Percentiles rank a stretch among this genome's conserved stretches.
Evolutionary conservation across 2,888 invertebrate genomes (phyloP).

Genomic region (Epirrhoe tristata): DNA sequence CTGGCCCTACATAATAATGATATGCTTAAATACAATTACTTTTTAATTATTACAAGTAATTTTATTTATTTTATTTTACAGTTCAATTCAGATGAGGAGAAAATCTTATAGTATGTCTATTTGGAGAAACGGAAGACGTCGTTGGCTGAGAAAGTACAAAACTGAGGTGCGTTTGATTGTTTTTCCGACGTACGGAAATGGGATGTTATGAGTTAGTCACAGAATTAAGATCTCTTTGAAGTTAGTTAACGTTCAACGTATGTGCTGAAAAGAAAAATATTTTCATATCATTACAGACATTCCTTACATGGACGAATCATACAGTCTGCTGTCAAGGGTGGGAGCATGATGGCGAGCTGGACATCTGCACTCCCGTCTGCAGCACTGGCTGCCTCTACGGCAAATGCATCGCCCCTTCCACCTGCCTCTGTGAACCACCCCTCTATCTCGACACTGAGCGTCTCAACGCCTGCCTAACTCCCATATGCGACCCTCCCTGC

Average conservation of each 20-base stretch:
- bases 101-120: constrained; percentile 52
- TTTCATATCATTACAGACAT: constrained; percentile 59
- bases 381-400: constrained; percentile 78
- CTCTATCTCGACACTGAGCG: constrained; percentile 58
- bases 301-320: constrained; percentile 55
- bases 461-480: constrained; percentile 64
- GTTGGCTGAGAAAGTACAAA: constrained; percentile 55
- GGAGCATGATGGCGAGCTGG: constrained; percentile 61
- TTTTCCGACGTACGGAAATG: too few species aligned
- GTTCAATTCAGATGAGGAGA: constrained; percentile 45
- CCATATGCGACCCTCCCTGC: constrained; percentile 64
- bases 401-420: constrained; percentile 68
- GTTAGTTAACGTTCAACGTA: too few species aligned
- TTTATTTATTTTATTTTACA: too few species aligned
- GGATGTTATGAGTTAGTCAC: too few species aligned
- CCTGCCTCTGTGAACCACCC: constrained; percentile 68
- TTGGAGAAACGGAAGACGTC: constrained; percentile 62
- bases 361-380: constrained; percentile 78
- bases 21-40: too few species aligned
- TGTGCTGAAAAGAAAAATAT: background rate
- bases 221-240: too few species aligned
- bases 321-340: constrained; percentile 76
- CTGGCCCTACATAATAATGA: too few species aligned
- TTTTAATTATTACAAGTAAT: too few species aligned
- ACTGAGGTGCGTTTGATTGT: constrained; percentile 52